A percentile compares a stretch with the other conserved stretches of the same genome.
Conservation (phyloP, 2,797 vertebrate species). For the Valencia hispanica region DNA sequence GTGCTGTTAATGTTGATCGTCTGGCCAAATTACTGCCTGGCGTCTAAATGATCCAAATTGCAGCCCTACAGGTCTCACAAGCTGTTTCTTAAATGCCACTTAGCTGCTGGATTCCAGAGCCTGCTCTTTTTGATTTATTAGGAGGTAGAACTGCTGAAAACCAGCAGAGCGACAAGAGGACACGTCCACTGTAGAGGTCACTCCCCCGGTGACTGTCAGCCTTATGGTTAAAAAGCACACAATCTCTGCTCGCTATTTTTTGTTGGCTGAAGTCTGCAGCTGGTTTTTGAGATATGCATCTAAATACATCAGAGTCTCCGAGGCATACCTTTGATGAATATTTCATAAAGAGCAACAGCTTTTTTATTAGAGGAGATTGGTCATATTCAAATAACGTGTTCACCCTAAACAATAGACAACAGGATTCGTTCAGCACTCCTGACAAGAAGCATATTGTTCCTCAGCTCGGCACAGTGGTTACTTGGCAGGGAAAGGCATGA, state of each 20-base stretch:
- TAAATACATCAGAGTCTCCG: constrained; percentile 61
- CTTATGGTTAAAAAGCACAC: constrained; percentile 53
- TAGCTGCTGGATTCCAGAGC: constrained; percentile 72
- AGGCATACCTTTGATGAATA: constrained; percentile 77
- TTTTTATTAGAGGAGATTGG: constrained; percentile 76
- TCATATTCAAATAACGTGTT: constrained; percentile 73
- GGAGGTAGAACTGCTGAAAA: constrained; percentile 66
- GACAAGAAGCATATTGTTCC: constrained; percentile 69
- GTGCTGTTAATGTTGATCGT: constrained; percentile 72
- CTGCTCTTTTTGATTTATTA: constrained; percentile 77
- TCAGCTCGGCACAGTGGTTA: constrained; percentile 43
- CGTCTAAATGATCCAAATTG: constrained; percentile 76
- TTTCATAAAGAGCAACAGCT: constrained; percentile 73
- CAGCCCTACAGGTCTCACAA: constrained; percentile 71
- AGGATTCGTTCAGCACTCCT: constrained; percentile 69
- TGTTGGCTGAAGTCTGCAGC: constrained; percentile 64
- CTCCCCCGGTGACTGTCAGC: constrained; percentile 59
- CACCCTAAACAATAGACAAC: constrained; percentile 73
- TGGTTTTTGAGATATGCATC: constrained; percentile 71
- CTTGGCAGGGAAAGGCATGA: constrained; percentile 50
- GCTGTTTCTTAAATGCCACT: constrained; percentile 81
- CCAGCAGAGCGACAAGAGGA: constrained; percentile 72
- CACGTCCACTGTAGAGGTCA: constrained; percentile 67
- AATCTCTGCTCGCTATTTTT: constrained; percentile 61
- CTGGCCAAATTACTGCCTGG: constrained; percentile 75